Evolutionary conservation across 2,888 invertebrate species (phyloP), one percentile per base, ranked within the genome.

Genomic region (Globia sparganii): DNA sequence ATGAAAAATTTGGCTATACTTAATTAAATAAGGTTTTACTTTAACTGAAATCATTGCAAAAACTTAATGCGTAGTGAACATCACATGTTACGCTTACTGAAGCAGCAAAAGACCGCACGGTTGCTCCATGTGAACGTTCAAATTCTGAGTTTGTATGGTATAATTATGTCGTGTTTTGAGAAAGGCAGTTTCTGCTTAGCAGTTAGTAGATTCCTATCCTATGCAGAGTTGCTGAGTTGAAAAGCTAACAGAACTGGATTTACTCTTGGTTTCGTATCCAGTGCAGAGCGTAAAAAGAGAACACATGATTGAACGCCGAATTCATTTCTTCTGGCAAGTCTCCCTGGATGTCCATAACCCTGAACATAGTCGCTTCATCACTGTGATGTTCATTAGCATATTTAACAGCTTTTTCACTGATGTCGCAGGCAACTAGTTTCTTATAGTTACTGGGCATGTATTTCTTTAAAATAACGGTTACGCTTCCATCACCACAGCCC

Each of bases 401-500:
- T 21, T 97, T 94, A 3, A 98, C 94, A 98, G 98, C 98, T 74
- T 97, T 94, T 53, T 97, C 95, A 15, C 98, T 98, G 68, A 98
- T 95, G 90, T 98, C 98, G 5, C 97, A 97, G 1, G 98, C 98
- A 74, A 97, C 92, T 13, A 98, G 87, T 75, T 93, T 93, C 0
- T 91, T 92, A 56, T 97, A 97, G 11, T 95, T 94, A 13, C 91
- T 88, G 0, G 98, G 97, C 70, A 98, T 88, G 78, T 97, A 93
- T 0, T 97, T 97, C 78, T 97, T 93, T 70, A 98, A 93, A 59
- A 92, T 85, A 34, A 97, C 97, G 0, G 88, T 83, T 25, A 98
- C 97, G 88, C 97, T 97, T 0, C 98, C 98, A 46, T 98, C 97
- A 0, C 98, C 98, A 78, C 97, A 98, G 0, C 98, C 98, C 31